phyloP scores from a whole-genome alignment of 1,140 invertebrate species.

The Brachionus angularis region DNA sequence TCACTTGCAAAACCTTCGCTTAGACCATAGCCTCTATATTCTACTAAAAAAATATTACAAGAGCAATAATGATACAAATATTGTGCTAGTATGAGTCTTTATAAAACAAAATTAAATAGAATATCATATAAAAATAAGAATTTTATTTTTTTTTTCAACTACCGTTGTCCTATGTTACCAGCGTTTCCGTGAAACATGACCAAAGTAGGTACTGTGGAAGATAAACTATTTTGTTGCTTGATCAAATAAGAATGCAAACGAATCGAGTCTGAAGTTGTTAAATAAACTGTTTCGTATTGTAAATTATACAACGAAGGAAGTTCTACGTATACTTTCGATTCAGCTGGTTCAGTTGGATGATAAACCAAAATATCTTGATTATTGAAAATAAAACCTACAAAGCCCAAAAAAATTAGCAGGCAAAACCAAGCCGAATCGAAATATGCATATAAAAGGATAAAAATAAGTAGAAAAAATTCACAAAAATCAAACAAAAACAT shows the following conservation, averaged over 20 bases:
- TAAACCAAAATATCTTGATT: constrained; percentile 79
- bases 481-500: no score
- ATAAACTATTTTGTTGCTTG: not conserved
- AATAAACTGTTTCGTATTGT: constrained; percentile 73
- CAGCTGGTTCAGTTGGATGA: constrained; percentile 78
- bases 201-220: not conserved
- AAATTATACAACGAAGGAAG: constrained; percentile 75
- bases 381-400: constrained; percentile 66
- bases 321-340: constrained; percentile 78
- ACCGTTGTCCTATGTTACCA: constrained; percentile 35
- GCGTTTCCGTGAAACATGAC: constrained; percentile 42
- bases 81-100: constrained; percentile 72
- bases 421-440: no score
- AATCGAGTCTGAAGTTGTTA: constrained; percentile 1
- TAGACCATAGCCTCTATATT: constrained; percentile 89
- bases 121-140: not conserved
- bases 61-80: constrained; percentile 73
- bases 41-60: constrained; percentile 81
- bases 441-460: no score
- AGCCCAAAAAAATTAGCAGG: not conserved
- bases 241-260: constrained; percentile 31
- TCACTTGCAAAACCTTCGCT: constrained; percentile 82
- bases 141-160: not conserved
- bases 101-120: constrained; percentile 80
- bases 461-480: no score